Evolutionary conservation across 2,797 vertebrate species (phyloP).

Genomic region (Peromyscus eremicus): DNA sequence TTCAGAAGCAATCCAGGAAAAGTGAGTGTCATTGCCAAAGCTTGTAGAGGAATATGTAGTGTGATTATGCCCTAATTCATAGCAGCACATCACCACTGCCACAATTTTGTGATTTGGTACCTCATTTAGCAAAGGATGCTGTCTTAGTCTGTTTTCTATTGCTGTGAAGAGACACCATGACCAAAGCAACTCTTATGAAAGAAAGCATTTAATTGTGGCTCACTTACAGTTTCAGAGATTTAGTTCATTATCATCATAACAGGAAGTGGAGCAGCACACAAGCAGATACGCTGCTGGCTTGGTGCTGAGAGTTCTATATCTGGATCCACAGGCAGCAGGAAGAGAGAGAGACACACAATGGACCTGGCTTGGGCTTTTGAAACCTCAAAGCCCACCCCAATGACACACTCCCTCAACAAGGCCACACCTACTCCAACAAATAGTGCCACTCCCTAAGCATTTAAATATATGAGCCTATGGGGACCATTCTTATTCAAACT

Average conservation of each 20-base stretch:
- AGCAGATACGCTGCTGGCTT: not conserved
- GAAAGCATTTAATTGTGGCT: not conserved
- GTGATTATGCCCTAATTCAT: not conserved
- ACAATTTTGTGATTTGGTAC: not conserved
- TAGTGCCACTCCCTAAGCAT: not conserved
- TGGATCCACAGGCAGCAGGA: no score
- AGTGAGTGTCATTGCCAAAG: not conserved
- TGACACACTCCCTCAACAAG: not conserved
- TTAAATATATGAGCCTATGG: not conserved
- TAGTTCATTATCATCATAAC: not conserved
- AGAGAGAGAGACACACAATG: not conserved
- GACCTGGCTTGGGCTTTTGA: not conserved
- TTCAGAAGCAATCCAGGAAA: not conserved
- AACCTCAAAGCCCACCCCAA: no score
- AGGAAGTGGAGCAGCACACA: not conserved
- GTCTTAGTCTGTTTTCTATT: not conserved
- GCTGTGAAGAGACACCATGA: not conserved
- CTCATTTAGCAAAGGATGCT: slow-evolving; percentile 6
- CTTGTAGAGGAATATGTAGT: not conserved
- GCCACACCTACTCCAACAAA: not conserved
- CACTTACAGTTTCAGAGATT: not conserved
- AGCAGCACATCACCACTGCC: not conserved
- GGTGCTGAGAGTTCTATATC: not conserved
- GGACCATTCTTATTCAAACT: not conserved
- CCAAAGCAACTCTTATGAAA: not conserved